Conservation (phyloP, 2,797 vertebrate genomes). For the Sebastes variabilis region DNA sequence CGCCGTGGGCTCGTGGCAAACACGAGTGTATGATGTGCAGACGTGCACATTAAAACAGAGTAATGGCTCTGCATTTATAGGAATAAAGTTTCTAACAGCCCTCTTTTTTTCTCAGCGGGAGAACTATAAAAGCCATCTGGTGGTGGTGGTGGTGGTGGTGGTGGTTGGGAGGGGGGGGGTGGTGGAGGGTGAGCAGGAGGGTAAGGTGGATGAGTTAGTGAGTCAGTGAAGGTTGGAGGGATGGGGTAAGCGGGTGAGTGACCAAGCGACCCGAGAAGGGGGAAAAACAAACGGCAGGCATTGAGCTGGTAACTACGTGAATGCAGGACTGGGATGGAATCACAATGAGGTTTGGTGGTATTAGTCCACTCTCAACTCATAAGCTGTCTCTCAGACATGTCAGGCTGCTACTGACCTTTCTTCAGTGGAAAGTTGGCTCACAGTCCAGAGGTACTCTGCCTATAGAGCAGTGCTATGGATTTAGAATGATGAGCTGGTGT, state of each 20-base stretch:
- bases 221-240: constrained; percentile 40
- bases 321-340: constrained; percentile 29
- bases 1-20: constrained; percentile 65
- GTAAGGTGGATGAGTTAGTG: constrained; percentile 47
- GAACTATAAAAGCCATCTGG: constrained; percentile 78
- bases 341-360: constrained; percentile 27
- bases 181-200: constrained; percentile 15
- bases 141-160: neutral
- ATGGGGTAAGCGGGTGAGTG: constrained; percentile 35
- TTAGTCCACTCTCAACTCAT: constrained; percentile 33
- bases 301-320: constrained; percentile 28
- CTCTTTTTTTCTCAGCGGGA: constrained; percentile 67
- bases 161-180: neutral
- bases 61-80: constrained; percentile 75
- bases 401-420: constrained; percentile 55
- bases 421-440: constrained; percentile 34
- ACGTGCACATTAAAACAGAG: constrained; percentile 74
- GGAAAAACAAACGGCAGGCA: constrained; percentile 3
- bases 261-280: constrained; percentile 19
- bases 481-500: constrained; percentile 37
- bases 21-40: constrained; percentile 64
- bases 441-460: constrained; percentile 22
- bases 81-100: constrained; percentile 75
- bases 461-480: constrained; percentile 28
- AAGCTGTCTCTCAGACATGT: constrained; percentile 42